Evolutionary conservation across 2,888 invertebrate species (phyloP).

Genomic region (Trissolcus brochymenae): DNA sequence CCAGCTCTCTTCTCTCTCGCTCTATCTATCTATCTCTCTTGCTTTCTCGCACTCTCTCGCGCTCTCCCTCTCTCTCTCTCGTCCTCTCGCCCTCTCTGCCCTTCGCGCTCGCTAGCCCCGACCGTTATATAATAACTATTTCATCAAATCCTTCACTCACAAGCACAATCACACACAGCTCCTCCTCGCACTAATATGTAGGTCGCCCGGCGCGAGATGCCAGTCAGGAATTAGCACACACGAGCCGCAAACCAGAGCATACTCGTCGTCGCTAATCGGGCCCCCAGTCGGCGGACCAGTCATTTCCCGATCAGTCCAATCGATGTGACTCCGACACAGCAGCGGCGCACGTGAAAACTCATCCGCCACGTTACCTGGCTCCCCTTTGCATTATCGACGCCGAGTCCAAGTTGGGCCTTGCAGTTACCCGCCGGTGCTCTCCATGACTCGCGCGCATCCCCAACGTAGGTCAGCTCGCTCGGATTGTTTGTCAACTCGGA

Average conservation of each 20-base stretch:
- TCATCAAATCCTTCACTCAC: slow-evolving; percentile 38
- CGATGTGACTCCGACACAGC: neutral
- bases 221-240: slow-evolving; percentile 58
- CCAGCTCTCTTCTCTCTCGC: slow-evolving; percentile 7
- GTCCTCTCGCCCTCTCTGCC: neutral
- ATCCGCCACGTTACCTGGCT: slow-evolving; percentile 10
- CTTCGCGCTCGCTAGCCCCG: slow-evolving; percentile 9
- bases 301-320: slow-evolving; percentile 40
- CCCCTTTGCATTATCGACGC: slow-evolving; percentile 31
- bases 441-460: slow-evolving; percentile 27
- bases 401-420: slow-evolving; percentile 16
- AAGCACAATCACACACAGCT: slow-evolving; percentile 38
- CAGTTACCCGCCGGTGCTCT: slow-evolving; percentile 13
- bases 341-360: neutral
- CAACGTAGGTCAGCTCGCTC: neutral
- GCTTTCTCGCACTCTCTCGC: neutral
- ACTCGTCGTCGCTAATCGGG: slow-evolving; percentile 10
- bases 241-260: slow-evolving; percentile 53
- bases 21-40: too few relatives aligned
- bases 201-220: slow-evolving; percentile 56
- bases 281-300: slow-evolving; percentile 12
- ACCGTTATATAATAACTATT: slow-evolving; percentile 52
- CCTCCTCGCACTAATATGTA: slow-evolving; percentile 47
- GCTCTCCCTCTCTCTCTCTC: slow-evolving; percentile 6
- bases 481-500: neutral